Base-by-base conservation (phyloP, 2,888 invertebrate species). In the Ischnura elegans region DNA sequence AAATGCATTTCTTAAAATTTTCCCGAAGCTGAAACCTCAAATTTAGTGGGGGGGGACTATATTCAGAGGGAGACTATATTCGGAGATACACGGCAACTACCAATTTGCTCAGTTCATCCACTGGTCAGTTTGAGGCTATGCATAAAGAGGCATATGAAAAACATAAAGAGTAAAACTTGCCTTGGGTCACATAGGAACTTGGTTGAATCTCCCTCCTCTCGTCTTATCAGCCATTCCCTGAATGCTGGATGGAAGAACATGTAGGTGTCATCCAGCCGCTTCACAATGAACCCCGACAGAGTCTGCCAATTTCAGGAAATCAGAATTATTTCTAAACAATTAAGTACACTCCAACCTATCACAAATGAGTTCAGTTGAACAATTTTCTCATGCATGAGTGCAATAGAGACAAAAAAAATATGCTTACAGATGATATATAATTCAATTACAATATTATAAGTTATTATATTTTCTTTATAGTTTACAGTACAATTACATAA, bases 181-280 rank as follows among this genome's bases (percentile, higher is more conserved):
- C 97, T 97, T 94, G 98, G 96, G 96, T 99, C 99, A 95, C 99
- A 99, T n/a, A 99, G 96, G 96, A 99, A 99, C 96, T 99, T 99
- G 0, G 97, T 97, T 94, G 98, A 98, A 95, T 99, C 99, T 94
- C 97, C 98, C 95, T 98, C 98, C 94, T 98, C 98, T 87, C 99
- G 97, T 66, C 98, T 96, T 94, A 98, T 98, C 94, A 99, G 97
- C 99, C 99, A 99, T 96, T 99, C 99, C 97, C 99, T 98, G 96
- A 99, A 99, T 5, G 99, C 99, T 0, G 99, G 99, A 96, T 99
- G 99, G 96, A 99, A 99, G 96, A 99, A 99, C 98, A 99, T 99
- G 96, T 98, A 99, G 0, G 99, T 99, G 96, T 98, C 98, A 96
- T 99, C 99, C 95, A 98, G 97, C 93, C 99, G 97, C 96, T 98